Base-by-base conservation (phyloP, 2,797 vertebrate species). In the Acanthurus lineatus region DNA sequence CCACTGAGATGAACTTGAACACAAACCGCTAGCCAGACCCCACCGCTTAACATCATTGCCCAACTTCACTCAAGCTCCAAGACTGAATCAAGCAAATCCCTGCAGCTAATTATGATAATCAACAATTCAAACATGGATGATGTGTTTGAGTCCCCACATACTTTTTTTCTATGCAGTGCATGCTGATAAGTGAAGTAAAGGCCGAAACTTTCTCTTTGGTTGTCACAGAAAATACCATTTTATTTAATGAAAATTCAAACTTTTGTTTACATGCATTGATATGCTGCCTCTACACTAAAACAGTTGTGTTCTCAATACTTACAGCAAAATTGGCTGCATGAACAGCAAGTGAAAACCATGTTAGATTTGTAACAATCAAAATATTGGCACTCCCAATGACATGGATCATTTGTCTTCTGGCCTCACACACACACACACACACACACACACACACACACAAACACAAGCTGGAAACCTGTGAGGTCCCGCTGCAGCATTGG, bases 381-480 rank as follows among this genome's bases (percentile, higher is more conserved):
- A 42, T 45, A 49, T n/a, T 38, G 63, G 58, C 57, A 45, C 14
- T 45, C 40, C 14, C 35, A 4, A 12, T 58, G 8, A 68, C 65
- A 69, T 2, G 3, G 67, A 48, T 69, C 67, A 57, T 70, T 73
- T 59, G 66, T 70, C 51, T 20, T 15, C 40, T 10, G 35, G 11
- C 40, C 8, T 45, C 17, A 48, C 42, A 17, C 47, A 40, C 54
- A 52, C 49, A 49, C 62, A 42, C 22, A 57, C 44, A 32, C 38
- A 45, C 19, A 17, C 40, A 47, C 14, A 44, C 9, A 64, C 38
- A 20, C 42, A 44, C 17, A 14, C 28, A 4, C 28, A 32, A 32
- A 32, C 28, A 32, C 28, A 25, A 49, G 53, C n/a, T 16, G 6
- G 44, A 20, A 17, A 14, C 19, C 48, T 54, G 20, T 38, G 52